A percentile compares a stretch with the other conserved stretches of the same genome.
Conservation (phyloP, 2,113 vertebrate genomes). For the Coracopsis vasa region DNA sequence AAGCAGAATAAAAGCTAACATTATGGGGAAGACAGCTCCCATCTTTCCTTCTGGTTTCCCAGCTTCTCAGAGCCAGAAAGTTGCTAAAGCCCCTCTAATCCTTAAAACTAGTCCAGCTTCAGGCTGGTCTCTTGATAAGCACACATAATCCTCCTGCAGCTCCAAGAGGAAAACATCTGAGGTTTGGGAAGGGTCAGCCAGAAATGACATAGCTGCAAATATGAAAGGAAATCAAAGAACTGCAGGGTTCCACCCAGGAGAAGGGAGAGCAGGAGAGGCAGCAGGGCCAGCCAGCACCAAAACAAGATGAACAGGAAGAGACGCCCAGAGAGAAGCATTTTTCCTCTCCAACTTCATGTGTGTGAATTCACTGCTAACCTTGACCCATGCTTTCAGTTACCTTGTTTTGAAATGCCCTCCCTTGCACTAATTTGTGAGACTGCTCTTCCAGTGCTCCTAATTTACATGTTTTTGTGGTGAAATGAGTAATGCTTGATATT, state of each 20-base stretch:
- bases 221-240: slow-evolving; percentile 7
- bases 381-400: background rate
- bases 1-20: background rate
- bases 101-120: background rate
- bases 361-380: background rate
- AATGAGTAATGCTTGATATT: background rate
- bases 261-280: background rate
- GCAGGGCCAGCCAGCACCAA: background rate
- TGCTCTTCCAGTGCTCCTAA: background rate
- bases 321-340: background rate
- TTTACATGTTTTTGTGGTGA: background rate
- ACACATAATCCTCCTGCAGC: background rate
- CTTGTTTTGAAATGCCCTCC: background rate
- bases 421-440: background rate
- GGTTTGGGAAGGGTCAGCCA: slow-evolving; percentile 43
- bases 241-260: slow-evolving; percentile 19
- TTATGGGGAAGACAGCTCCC: background rate
- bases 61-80: background rate
- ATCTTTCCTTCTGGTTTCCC: background rate
- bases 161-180: slow-evolving; percentile 10
- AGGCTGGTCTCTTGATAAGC: background rate
- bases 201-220: background rate
- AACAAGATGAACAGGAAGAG: background rate
- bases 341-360: background rate
- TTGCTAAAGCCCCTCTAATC: background rate